These are phyloP conservation scores for Osmerus mordax DNA, from an alignment of 2,113 vertebrate species.

Conservation along the genomic window DNA sequence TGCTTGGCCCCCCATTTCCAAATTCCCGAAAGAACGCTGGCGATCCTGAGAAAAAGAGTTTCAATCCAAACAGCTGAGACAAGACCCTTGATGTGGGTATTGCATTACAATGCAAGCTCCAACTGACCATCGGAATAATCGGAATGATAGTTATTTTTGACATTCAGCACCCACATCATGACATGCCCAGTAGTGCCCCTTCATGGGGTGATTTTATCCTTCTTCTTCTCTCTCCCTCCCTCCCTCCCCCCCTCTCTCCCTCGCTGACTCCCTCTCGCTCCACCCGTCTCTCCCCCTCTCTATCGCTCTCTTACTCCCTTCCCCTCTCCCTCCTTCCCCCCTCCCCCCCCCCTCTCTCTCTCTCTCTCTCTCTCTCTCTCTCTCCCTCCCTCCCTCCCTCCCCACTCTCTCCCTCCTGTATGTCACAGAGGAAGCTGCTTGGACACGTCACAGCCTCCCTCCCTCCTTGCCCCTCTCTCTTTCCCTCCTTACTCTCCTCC, in stretches of 20 bases:
- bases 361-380: not conserved
- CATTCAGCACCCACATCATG: too few species aligned
- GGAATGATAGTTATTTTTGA: too few species aligned
- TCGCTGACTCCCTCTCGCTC: not conserved
- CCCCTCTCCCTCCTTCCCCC: not conserved
- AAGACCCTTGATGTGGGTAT: too few species aligned
- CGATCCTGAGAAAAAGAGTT: too few species aligned
- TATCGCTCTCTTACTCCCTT: not conserved
- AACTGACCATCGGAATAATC: too few species aligned
- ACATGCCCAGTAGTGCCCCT: too few species aligned
- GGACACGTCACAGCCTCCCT: not conserved
- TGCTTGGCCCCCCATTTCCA: too few species aligned
- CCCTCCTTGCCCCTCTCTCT: slow-evolving; percentile 13
- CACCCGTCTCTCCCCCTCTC: not conserved
- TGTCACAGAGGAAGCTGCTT: too few species aligned
- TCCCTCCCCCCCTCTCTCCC: not conserved
- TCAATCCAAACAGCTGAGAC: too few species aligned
- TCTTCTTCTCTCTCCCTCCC: not conserved
- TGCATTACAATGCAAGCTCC: too few species aligned
- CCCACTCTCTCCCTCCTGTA: not conserved
- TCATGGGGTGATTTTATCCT: too few species aligned
- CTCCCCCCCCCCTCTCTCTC: not conserved
- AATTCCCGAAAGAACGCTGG: too few species aligned
- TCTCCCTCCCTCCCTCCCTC: slow-evolving; percentile 12
- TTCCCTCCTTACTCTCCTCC: not conserved